Conservation (phyloP, 2,113 vertebrate genomes). For the Etia nguti region DNA sequence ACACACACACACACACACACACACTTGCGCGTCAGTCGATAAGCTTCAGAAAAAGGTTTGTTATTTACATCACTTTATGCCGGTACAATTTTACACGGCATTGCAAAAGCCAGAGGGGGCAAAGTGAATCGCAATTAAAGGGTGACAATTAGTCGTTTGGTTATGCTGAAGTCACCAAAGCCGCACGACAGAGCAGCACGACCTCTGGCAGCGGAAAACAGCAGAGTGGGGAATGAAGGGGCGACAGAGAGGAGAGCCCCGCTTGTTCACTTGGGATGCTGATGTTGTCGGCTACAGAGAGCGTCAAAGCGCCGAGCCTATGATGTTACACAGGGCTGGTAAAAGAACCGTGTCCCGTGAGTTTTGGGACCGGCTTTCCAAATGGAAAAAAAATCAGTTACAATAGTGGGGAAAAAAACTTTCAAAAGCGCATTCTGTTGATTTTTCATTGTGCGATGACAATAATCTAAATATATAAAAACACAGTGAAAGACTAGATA, state of each 20-base stretch:
- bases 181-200: background rate
- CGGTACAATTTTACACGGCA: slow-evolving; percentile 20
- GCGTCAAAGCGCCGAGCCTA: background rate
- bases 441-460: background rate
- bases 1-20: too few relatives aligned
- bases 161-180: slow-evolving; percentile 1
- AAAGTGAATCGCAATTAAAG: slow-evolving; percentile 14
- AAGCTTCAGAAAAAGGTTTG: background rate
- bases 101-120: background rate
- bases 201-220: slow-evolving; percentile 20
- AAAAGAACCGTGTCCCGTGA: background rate
- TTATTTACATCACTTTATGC: background rate
- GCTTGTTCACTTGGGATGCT: background rate
- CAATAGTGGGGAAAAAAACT: background rate
- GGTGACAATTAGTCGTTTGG: slow-evolving; percentile 27
- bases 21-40: background rate
- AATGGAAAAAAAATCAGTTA: background rate
- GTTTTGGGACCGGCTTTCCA: background rate
- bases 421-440: background rate
- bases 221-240: background rate
- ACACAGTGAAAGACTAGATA: background rate
- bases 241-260: background rate
- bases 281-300: background rate
- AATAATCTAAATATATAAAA: background rate
- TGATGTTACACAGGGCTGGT: background rate